Percentiles rank a stretch among this genome's conserved stretches.
These are phyloP conservation scores for Enteromius radiatus DNA, from an alignment of 2,797 vertebrate genomes.

Conservation along the genomic window DNA sequence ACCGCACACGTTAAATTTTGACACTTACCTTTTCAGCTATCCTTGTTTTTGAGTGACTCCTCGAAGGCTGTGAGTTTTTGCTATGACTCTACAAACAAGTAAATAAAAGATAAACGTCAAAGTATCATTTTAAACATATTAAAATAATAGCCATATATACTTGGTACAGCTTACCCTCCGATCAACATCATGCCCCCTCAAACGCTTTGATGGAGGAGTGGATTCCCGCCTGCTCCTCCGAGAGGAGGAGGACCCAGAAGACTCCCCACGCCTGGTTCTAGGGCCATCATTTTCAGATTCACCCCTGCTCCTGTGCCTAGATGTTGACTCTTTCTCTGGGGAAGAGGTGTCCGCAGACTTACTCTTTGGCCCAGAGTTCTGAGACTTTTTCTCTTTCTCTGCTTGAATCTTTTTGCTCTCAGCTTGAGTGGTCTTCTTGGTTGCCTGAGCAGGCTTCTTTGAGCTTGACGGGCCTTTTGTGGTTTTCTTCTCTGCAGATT, in stretches of 20 bases:
- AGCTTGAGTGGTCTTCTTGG: conserved; percentile 26
- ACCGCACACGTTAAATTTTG: neutral
- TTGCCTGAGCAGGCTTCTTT: conserved; percentile 30
- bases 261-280: conserved; percentile 42
- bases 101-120: neutral
- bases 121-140: neutral
- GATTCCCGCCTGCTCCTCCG: conserved; percentile 65
- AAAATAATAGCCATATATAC: neutral
- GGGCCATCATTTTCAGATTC: conserved; percentile 55
- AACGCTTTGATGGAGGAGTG: conserved; percentile 48
- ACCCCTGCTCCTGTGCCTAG: conserved; percentile 37
- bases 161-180: conserved; percentile 50
- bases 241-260: conserved; percentile 58
- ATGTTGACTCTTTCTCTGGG: conserved; percentile 44
- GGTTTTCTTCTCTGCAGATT: conserved; percentile 19
- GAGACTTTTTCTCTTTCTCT: conserved; percentile 40
- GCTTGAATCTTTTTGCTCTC: conserved; percentile 40
- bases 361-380: conserved; percentile 40
- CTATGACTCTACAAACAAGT: conserved; percentile 54
- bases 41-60: conserved; percentile 48
- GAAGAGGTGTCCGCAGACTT: conserved; percentile 23
- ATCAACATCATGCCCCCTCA: conserved; percentile 48
- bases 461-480: conserved; percentile 4
- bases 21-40: conserved; percentile 42
- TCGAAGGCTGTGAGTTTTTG: conserved; percentile 52